phyloP scores from a whole-genome alignment of 2,888 invertebrate genomes.

The Leptopilina drosophilae region DNA sequence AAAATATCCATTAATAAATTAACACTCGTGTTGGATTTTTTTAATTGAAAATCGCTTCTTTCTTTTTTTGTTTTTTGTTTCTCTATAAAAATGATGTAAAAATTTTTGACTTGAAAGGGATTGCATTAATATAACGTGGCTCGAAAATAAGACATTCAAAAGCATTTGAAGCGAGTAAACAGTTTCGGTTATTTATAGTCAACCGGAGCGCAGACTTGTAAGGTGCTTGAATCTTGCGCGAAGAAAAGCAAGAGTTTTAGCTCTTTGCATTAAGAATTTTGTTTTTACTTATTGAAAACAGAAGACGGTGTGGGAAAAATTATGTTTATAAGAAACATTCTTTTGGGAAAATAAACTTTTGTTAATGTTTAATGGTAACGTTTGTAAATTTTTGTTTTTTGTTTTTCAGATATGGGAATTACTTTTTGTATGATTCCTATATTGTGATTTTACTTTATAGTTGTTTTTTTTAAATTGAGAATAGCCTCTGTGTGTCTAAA shows the following conservation, averaged over 20 bases:
- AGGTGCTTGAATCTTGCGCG: slow-evolving; percentile 55
- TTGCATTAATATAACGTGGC: background rate
- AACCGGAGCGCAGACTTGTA: slow-evolving; percentile 56
- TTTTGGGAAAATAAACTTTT: too few relatives aligned
- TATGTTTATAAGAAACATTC: too few relatives aligned
- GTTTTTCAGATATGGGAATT: too few relatives aligned
- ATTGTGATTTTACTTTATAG: slow-evolving; percentile 23
- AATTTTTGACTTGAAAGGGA: background rate
- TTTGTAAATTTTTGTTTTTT: too few relatives aligned
- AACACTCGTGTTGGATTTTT: too few relatives aligned
- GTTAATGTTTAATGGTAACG: too few relatives aligned
- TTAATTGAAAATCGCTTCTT: too few relatives aligned
- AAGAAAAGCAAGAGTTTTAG: slow-evolving; percentile 59
- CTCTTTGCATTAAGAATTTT: slow-evolving; percentile 23
- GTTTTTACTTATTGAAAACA: background rate
- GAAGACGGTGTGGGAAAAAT: background rate
- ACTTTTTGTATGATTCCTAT: background rate
- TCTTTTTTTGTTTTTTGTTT: too few relatives aligned
- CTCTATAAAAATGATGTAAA: background rate
- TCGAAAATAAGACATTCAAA: slow-evolving; percentile 61
- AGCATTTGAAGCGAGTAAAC: slow-evolving; percentile 66
- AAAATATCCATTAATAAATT: background rate
- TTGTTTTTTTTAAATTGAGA: background rate
- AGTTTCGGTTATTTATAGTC: slow-evolving; percentile 65
- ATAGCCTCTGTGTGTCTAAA: background rate